These are phyloP conservation scores for Stenolophus ochropezus DNA, from an alignment of 2,888 invertebrate genomes.

Conservation along the genomic window DNA sequence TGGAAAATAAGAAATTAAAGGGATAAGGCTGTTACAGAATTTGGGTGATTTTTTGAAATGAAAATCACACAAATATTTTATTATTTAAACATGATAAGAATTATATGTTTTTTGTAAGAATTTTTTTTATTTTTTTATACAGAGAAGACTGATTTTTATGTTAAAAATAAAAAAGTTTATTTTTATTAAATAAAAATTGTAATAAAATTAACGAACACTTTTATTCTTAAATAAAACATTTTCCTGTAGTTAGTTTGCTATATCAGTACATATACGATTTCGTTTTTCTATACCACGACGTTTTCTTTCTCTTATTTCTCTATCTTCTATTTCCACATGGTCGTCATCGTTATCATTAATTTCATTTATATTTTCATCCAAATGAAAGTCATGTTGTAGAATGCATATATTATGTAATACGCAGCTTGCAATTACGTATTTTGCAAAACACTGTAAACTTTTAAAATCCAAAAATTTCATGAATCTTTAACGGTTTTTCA, in stretches of 20 bases:
- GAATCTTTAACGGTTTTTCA: neutral
- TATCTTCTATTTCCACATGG: no score
- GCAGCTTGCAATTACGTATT: constrained; percentile 10
- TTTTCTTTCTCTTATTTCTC: no score
- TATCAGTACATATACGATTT: no score
- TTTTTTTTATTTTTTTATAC: neutral
- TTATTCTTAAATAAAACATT: no score
- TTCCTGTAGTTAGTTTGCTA: neutral
- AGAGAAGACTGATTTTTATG: neutral
- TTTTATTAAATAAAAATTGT: no score
- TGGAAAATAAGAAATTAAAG: no score
- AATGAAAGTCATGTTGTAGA: no score
- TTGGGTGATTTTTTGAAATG: no score
- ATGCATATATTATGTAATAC: no score
- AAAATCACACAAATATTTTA: neutral
- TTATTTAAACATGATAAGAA: neutral
- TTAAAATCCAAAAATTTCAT: neutral
- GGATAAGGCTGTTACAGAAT: no score
- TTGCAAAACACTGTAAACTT: neutral
- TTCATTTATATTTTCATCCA: neutral
- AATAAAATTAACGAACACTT: neutral
- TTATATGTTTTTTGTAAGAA: neutral
- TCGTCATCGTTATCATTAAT: neutral
- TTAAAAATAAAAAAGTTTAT: no score
- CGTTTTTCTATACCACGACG: no score